Evolutionary conservation across 2,888 invertebrate species (phyloP).

Genomic region (Polydrusus pterygomalis): DNA sequence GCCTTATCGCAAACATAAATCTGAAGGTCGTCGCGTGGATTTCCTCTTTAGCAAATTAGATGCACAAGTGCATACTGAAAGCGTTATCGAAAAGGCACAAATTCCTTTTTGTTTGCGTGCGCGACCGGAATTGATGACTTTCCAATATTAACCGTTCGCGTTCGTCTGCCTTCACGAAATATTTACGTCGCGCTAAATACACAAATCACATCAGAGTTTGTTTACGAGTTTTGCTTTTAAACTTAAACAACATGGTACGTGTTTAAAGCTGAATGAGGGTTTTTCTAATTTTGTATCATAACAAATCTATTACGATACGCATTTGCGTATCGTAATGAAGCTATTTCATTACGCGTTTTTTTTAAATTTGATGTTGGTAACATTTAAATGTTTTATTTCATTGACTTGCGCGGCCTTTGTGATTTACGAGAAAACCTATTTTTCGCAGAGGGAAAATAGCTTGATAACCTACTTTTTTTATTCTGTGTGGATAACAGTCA

Average conservation of each 20-base stretch:
- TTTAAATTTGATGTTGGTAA: too few species aligned
- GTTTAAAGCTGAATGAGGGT: slow-evolving; percentile 9
- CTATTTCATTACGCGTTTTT: too few species aligned
- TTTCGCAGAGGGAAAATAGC: too few species aligned
- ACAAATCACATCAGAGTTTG: slow-evolving; percentile 28
- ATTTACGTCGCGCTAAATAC: slow-evolving; percentile 31
- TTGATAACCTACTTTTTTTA: too few species aligned
- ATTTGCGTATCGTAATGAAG: too few species aligned
- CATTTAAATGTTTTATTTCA: too few species aligned
- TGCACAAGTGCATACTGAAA: slow-evolving; percentile 27
- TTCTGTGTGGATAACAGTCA: too few species aligned
- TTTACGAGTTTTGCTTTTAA: slow-evolving; percentile 29
- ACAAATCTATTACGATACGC: too few species aligned
- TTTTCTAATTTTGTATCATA: slow-evolving; percentile 8
- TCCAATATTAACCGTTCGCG: slow-evolving; percentile 33
- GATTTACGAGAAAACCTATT: too few species aligned
- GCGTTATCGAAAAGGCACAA: slow-evolving; percentile 32
- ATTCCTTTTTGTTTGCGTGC: slow-evolving; percentile 31
- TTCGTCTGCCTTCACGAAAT: slow-evolving; percentile 32
- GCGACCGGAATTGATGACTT: slow-evolving; percentile 34
- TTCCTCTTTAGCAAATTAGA: slow-evolving; percentile 12
- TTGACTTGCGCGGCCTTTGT: too few species aligned
- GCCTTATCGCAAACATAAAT: slow-evolving; percentile 9
- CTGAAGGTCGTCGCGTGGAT: slow-evolving; percentile 23
- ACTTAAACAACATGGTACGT: slow-evolving; percentile 26